Base-by-base conservation (phyloP, 2,888 invertebrate genomes). In the Trichacis sp. region DNA sequence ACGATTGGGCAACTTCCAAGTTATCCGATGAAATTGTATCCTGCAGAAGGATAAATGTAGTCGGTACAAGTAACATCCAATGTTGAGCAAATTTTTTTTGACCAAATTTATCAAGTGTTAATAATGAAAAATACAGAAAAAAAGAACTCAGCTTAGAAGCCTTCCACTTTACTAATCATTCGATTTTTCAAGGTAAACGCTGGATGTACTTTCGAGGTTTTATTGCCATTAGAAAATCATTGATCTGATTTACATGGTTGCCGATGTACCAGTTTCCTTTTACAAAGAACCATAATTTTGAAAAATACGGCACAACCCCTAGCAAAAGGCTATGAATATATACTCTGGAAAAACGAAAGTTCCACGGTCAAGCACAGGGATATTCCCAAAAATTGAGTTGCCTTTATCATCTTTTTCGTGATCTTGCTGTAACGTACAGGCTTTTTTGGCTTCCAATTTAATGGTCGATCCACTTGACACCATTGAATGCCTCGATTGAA, bases 71-170 rank as follows among this genome's bases (percentile, higher is more conserved):
- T n/a, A n/a, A n/a, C n/a, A n/a, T n/a, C n/a, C n/a, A n/a, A n/a
- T n/a, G 15, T 61, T 19, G 71, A 64, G 0, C 72, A 51, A 1
- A 73, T 54, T 15, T 51, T 64, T 66, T 69, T 55, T 72, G 66
- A 8, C 4, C 8, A 24, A 24, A 24, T 24, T 38, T 60, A 17
- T 8, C 42, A 11, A 36, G 11, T 6, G 11, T 24, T 58, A 69
- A 68, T 15, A 69, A 30, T 9, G 68, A 69, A 67, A 66, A 73
- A 64, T 60, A 73, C 19, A 70, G 33, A n/a, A 71, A 30, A 8
- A 33, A 64, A 61, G 65, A 62, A 43, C 61, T 62, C 49, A 36
- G 68, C 18, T 73, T 69, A 0, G 64, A 65, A 42, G 69, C 72
- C 40, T 71, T 72, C 49, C 62, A 71, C 20, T 56, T 66, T 24